Percentiles rank a stretch among this genome's conserved stretches.
phyloP scores from a whole-genome alignment of 2,797 vertebrate genomes.

The Falco novaeseelandiae region DNA sequence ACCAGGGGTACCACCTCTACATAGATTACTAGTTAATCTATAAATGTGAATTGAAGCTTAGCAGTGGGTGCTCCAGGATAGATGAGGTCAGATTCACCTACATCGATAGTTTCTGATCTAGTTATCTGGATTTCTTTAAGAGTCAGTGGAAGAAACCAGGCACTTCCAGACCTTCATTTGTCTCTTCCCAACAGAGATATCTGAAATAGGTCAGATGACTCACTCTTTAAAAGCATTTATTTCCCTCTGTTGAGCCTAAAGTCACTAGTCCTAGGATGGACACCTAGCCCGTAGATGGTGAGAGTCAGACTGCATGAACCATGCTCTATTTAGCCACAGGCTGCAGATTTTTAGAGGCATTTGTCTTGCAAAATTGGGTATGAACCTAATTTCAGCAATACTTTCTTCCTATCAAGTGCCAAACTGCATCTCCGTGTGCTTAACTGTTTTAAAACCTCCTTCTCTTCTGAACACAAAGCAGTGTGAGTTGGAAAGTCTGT shows the following conservation, averaged over 20 bases:
- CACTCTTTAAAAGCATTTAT: background rate
- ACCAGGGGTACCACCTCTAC: background rate
- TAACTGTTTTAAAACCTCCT: background rate
- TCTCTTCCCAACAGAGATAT: background rate
- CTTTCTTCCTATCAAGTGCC: background rate
- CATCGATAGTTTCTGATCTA: background rate
- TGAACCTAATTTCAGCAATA: background rate
- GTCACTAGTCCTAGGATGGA: background rate
- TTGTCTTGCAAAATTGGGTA: background rate
- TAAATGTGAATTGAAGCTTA: background rate
- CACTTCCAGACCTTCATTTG: background rate
- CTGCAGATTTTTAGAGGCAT: background rate
- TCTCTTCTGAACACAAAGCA: background rate
- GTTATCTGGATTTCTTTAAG: background rate
- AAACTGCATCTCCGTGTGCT: background rate
- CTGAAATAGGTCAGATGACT: conserved; percentile 21
- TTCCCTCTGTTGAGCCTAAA: background rate
- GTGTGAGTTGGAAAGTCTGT: background rate
- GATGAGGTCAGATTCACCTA: background rate
- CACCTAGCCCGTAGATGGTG: background rate
- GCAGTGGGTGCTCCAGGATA: background rate
- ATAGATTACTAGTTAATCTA: background rate
- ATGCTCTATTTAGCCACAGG: background rate
- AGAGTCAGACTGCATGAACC: background rate
- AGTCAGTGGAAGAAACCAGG: background rate